phyloP scores from a whole-genome alignment of 2,113 vertebrate genomes.

The Coracopsis vasa region DNA sequence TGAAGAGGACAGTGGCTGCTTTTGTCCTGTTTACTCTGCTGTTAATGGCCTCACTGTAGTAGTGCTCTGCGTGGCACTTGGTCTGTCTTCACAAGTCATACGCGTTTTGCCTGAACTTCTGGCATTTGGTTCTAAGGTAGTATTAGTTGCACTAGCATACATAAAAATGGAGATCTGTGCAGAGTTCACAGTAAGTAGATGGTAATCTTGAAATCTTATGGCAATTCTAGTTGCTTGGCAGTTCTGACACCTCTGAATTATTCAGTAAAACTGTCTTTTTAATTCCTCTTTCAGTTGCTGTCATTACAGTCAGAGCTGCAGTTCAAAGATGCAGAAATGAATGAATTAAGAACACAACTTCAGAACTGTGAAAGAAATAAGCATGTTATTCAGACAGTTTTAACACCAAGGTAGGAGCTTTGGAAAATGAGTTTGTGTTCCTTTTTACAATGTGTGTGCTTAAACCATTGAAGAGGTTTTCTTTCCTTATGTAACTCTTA shows the following conservation, averaged over 20 bases:
- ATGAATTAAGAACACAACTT: slow-evolving; percentile 86
- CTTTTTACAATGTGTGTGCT: not conserved
- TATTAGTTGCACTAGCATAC: not conserved
- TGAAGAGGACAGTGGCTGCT: not conserved
- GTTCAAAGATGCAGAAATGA: slow-evolving; percentile 97
- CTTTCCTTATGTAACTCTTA: not conserved
- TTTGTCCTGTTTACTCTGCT: not conserved
- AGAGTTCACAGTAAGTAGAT: not conserved
- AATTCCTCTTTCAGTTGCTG: slow-evolving; percentile 80
- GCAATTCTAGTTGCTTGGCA: not conserved
- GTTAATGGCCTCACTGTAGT: not conserved
- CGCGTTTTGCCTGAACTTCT: not conserved
- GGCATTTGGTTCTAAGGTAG: not conserved
- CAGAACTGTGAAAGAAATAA: slow-evolving; percentile 80
- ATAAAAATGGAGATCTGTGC: not conserved
- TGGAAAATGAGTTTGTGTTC: not conserved
- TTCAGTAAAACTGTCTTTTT: not conserved
- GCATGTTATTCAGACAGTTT: slow-evolving; percentile 25
- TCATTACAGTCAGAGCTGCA: slow-evolving; percentile 90
- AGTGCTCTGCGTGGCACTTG: not conserved
- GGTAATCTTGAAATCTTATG: not conserved
- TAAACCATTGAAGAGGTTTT: not conserved
- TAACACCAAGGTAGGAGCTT: slow-evolving; percentile 74
- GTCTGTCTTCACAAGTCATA: not conserved
- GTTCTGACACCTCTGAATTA: not conserved